These are phyloP conservation scores for Zaprionus obscuricornis DNA, from an alignment of 2,888 invertebrate genomes.

Conservation along the genomic window DNA sequence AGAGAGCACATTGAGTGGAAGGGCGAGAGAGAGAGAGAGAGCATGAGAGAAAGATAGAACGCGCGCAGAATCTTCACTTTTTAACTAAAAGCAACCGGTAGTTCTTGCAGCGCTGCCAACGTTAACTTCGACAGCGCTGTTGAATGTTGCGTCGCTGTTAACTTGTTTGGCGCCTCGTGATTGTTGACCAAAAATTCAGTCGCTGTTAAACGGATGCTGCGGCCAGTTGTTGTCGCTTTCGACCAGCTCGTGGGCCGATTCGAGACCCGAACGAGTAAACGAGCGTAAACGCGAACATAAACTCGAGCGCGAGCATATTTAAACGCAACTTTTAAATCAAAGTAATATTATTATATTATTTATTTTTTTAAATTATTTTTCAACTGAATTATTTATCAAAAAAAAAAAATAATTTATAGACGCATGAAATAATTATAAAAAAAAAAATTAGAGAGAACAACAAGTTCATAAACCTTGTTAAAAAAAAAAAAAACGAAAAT, in stretches of 20 bases:
- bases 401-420: conserved; percentile 12
- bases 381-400: neutral
- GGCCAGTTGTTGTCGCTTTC: conserved; percentile 64
- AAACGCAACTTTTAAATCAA: conserved; percentile 13
- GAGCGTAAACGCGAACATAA: conserved; percentile 3
- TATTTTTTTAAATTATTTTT: too few relatives aligned
- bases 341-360: conserved; percentile 5
- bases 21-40: neutral
- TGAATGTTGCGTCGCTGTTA: conserved; percentile 67
- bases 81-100: conserved; percentile 73
- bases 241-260: conserved; percentile 54
- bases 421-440: neutral
- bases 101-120: conserved; percentile 49
- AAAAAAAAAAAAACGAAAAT: too few relatives aligned
- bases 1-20: conserved; percentile 8
- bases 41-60: conserved; percentile 19
- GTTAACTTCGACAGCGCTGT: conserved; percentile 11
- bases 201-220: conserved; percentile 69
- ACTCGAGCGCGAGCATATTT: neutral
- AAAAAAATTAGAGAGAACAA: neutral
- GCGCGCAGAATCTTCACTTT: conserved; percentile 35
- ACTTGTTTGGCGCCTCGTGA: conserved; percentile 15
- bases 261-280: conserved; percentile 26
- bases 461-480: conserved; percentile 19
- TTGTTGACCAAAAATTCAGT: conserved; percentile 60